Evolutionary conservation across 2,797 vertebrate species (phyloP), one percentile per base, ranked within the genome.

Genomic region (Pseudochirops corinnae): DNA sequence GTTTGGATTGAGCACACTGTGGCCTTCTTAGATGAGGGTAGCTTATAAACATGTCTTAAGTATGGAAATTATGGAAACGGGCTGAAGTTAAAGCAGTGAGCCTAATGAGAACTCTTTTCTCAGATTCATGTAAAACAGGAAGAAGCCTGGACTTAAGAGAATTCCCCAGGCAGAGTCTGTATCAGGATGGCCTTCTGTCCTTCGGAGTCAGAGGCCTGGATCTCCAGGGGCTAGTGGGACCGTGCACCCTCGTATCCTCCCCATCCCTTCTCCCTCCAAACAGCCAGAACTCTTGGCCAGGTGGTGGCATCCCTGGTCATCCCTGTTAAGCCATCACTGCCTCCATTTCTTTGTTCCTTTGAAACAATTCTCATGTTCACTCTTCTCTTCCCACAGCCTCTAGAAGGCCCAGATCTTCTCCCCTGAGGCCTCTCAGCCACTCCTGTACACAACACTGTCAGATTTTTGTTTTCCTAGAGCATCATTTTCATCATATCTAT

Each of bases 11-110:
- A 94, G 53, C 55, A 55, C 10, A 16, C 74, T 95, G 56, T 31
- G 87, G 16, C 12, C 90, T 96, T 90, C 93, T 62, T 62, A 93
- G 92, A 14, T 87, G 50, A 90, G 94, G 93, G n/a, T 56, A 5
- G 4, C 90, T 95, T 95, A 90, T 53, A 90, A 74, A 96, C 95
- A 91, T 92, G 46, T n/a, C 5, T 5, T 26, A 29, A 46, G 55
- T 60, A 92, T 94, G 56, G 95, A 90, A 95, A 92, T 90, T 58
- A 29, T 94, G 90, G 93, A 95, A 93, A 46, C 33, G 93, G 95
- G 87, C 2, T 93, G 94, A 96, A 82, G 55, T 90, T 28, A 90
- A 93, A 46, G 28, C 92, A 95, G 46, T 93, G 56, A 94, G 93
- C 29, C 12, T 92, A 60, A 28, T 91, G 95, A 93, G 91, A 93